Percentiles rank a stretch among this genome's conserved stretches.
Evolutionary conservation across 1,140 invertebrate species (phyloP).

Genomic region (Drosophila pectinifera): DNA sequence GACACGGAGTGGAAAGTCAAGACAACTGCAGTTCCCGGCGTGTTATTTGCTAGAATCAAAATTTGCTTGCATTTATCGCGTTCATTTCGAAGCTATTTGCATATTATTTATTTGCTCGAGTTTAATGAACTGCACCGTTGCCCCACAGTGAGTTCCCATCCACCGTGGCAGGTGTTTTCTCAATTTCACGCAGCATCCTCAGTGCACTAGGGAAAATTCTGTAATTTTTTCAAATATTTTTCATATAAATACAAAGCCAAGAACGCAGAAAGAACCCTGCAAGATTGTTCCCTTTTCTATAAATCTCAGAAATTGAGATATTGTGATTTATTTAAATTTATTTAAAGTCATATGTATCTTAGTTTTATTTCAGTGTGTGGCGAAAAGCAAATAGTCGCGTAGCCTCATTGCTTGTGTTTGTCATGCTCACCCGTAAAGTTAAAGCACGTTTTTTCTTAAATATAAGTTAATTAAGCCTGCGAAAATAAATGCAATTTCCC

Average conservation of each 20-base stretch:
- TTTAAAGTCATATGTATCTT: too few species aligned
- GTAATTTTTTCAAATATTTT: not conserved
- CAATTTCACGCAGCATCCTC: not conserved
- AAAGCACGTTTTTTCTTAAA: not conserved
- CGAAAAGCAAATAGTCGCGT: constrained; percentile 16
- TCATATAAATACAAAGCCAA: not conserved
- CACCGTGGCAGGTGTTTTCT: not conserved
- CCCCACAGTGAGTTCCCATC: not conserved
- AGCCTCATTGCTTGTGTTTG: constrained; percentile 24
- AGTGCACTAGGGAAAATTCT: not conserved
- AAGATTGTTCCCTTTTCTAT: too few species aligned
- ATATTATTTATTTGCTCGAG: constrained; percentile 71
- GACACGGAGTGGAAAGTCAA: not conserved
- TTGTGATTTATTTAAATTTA: too few species aligned
- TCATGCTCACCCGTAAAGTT: not conserved
- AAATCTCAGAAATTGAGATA: not conserved
- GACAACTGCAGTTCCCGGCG: constrained; percentile 52
- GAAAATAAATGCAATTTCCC: constrained; percentile 49
- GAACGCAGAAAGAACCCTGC: not conserved
- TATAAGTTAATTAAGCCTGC: constrained; percentile 21
- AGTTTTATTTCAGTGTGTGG: not conserved
- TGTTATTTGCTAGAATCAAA: constrained; percentile 44
- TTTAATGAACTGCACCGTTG: constrained; percentile 74
- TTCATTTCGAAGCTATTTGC: constrained; percentile 62
- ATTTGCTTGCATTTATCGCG: constrained; percentile 37